phyloP scores from a whole-genome alignment of 2,797 vertebrate genomes.

The Hemitrygon akajei region DNA sequence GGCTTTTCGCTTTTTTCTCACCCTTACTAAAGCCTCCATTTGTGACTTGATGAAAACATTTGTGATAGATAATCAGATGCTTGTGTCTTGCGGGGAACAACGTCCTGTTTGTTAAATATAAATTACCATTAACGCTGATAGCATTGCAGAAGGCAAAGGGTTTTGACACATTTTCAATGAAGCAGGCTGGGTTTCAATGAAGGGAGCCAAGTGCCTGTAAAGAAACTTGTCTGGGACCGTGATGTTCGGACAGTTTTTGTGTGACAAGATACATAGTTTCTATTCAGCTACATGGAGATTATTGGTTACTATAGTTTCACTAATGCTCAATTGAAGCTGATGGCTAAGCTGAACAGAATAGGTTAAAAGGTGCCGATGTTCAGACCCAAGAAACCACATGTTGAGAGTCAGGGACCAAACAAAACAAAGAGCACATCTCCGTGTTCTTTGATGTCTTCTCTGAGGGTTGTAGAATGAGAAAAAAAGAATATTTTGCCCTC shows the following conservation, averaged over 20 bases:
- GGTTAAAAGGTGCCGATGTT: constrained; percentile 99
- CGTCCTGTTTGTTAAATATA: constrained; percentile 74
- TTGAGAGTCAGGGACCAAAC: constrained; percentile 93
- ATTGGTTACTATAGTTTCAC: constrained; percentile 99
- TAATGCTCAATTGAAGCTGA: constrained; percentile 94
- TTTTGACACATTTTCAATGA: constrained; percentile 72
- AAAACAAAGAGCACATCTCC: constrained; percentile 82
- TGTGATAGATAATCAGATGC: constrained; percentile 76
- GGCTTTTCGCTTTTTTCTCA: constrained; percentile 50
- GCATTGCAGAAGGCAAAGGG: constrained; percentile 47
- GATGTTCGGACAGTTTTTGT: constrained; percentile 81
- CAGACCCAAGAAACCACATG: constrained; percentile 92
- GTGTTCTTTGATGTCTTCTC: constrained; percentile 68
- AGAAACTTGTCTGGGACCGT: constrained; percentile 83
- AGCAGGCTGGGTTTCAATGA: constrained; percentile 71
- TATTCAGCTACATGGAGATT: constrained; percentile 95
- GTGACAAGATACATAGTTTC: constrained; percentile 99
- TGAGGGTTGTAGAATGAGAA: constrained; percentile 71
- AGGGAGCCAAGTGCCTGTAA: constrained; percentile 81
- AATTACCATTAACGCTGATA: constrained; percentile 72
- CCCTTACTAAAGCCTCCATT: constrained; percentile 59
- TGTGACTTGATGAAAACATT: constrained; percentile 69
- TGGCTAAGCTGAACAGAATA: constrained; percentile 98
- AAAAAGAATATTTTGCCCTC: constrained; percentile 60
- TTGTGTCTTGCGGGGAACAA: constrained; percentile 66